phyloP scores from a whole-genome alignment of 1,140 invertebrate genomes.

The Pseudomyrmex gracilis region DNA sequence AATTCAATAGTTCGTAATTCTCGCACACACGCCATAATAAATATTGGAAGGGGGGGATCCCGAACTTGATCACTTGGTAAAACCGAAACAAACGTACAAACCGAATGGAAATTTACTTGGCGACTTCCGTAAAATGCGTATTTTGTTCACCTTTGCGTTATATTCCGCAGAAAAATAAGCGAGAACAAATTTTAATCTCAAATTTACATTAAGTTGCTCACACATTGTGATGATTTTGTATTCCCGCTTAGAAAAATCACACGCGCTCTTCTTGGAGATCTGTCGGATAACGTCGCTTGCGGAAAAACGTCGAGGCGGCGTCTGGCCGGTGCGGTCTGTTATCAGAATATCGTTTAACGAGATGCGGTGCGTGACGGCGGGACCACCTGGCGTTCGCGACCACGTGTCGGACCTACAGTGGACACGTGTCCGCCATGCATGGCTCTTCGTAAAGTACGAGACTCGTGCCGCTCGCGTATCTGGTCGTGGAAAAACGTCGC shows the following conservation, averaged over 20 bases:
- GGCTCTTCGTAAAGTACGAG: constrained; percentile 60
- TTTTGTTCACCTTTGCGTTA: too few relatives aligned
- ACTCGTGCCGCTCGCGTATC: constrained; percentile 61
- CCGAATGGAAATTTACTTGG: too few relatives aligned
- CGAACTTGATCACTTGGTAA: too few relatives aligned
- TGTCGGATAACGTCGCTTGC: constrained; percentile 58
- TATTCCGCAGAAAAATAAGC: too few relatives aligned
- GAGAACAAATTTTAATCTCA: background rate
- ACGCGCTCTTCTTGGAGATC: constrained; percentile 44
- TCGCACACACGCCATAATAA: background rate
- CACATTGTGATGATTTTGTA: constrained; percentile 29
- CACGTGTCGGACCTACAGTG: constrained; percentile 73
- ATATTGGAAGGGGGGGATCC: too few relatives aligned
- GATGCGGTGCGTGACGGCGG: constrained; percentile 68
- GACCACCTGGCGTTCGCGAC: constrained; percentile 75
- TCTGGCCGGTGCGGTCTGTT: constrained; percentile 65
- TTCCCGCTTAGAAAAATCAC: constrained; percentile 59
- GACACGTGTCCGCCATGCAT: constrained; percentile 76
- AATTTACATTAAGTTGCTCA: background rate
- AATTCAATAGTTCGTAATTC: background rate
- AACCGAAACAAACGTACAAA: too few relatives aligned
- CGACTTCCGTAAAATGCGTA: too few relatives aligned
- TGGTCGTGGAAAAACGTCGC: constrained; percentile 44
- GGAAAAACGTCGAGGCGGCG: constrained; percentile 66
- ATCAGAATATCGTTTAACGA: constrained; percentile 76